Percentiles rank a stretch among this genome's conserved stretches.
Evolutionary conservation across 2,888 invertebrate genomes (phyloP).

Genomic region (Megalurothrips usitatus): DNA sequence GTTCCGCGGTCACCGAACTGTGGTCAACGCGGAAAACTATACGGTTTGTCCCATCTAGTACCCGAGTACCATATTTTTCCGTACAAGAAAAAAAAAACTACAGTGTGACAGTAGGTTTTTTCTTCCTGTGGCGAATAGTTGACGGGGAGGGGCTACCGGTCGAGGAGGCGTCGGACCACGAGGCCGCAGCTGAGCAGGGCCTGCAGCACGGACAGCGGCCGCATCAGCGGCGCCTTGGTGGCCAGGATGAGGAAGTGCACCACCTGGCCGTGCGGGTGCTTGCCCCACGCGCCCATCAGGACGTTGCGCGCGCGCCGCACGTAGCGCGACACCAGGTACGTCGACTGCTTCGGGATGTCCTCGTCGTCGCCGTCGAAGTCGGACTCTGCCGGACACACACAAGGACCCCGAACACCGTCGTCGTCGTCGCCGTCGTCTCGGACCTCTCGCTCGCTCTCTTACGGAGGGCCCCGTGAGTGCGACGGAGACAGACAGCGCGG

Average conservation of each 20-base stretch:
- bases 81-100: too few relatives aligned
- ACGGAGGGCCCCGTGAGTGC: too few relatives aligned
- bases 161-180: not conserved
- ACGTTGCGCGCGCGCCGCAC: constrained; percentile 10
- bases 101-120: too few relatives aligned
- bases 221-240: constrained; percentile 12
- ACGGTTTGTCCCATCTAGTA: too few relatives aligned
- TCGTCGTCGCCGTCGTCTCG: not conserved
- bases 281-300: constrained; percentile 8
- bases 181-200: not conserved
- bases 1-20: too few relatives aligned
- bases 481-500: too few relatives aligned
- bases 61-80: too few relatives aligned
- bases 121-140: too few relatives aligned
- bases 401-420: not conserved
- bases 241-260: not conserved
- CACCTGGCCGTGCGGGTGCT: constrained; percentile 12
- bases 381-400: not conserved
- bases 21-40: too few relatives aligned
- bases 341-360: not conserved
- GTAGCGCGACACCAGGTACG: constrained; percentile 6
- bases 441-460: too few relatives aligned
- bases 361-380: constrained; percentile 13
- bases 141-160: not conserved
- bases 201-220: constrained; percentile 13